Evolutionary conservation across 2,888 invertebrate species (phyloP).

Genomic region (Polyommatus icarus): DNA sequence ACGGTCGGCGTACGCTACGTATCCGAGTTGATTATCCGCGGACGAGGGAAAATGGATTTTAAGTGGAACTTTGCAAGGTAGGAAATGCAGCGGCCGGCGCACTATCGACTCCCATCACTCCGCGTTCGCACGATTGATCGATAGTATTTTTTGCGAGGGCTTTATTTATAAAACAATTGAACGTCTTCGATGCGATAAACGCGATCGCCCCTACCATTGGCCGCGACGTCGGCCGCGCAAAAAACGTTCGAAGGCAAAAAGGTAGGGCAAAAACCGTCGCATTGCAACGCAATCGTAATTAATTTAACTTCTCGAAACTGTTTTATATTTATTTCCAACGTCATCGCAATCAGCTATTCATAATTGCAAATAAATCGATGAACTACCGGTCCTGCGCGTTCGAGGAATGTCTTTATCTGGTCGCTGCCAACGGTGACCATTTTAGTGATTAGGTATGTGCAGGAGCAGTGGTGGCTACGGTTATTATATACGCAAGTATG

Average conservation of each 20-base stretch:
- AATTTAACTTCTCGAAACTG: constrained; percentile 46
- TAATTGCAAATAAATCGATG: constrained; percentile 40
- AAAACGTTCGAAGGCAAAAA: constrained; percentile 48
- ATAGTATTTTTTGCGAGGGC: constrained; percentile 77
- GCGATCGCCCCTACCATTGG: constrained; percentile 68
- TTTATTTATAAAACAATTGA: constrained; percentile 81
- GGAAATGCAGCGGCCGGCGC: constrained; percentile 43
- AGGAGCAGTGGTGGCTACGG: neutral
- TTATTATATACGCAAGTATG: constrained; percentile 21
- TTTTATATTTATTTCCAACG: constrained; percentile 41
- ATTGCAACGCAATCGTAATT: constrained; percentile 45
- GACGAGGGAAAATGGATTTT: constrained; percentile 47
- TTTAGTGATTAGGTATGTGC: constrained; percentile 22
- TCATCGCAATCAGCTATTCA: constrained; percentile 38
- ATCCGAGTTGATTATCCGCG: constrained; percentile 45
- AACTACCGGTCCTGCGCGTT: constrained; percentile 37
- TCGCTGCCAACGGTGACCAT: constrained; percentile 28
- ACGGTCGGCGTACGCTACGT: constrained; percentile 41
- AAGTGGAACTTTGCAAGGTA: constrained; percentile 46
- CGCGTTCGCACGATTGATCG: constrained; percentile 80
- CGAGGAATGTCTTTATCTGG: constrained; percentile 35
- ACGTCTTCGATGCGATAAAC: constrained; percentile 70
- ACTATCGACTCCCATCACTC: constrained; percentile 68
- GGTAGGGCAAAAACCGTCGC: constrained; percentile 41
- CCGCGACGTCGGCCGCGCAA: constrained; percentile 50